These are phyloP conservation scores for Drosophila ustulata DNA, from an alignment of 2,888 invertebrate species.

Conservation along the genomic window DNA sequence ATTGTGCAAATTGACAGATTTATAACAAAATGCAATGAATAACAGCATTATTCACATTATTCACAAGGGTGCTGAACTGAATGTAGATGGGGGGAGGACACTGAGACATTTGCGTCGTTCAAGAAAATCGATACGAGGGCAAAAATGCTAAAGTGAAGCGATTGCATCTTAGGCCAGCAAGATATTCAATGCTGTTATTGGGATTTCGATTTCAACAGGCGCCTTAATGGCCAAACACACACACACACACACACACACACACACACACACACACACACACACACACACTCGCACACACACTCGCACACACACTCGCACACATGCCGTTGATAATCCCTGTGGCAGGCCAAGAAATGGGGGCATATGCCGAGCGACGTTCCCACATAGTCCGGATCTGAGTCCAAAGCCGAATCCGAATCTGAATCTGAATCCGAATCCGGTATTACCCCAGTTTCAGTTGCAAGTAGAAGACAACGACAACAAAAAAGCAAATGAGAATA, in stretches of 20 bases:
- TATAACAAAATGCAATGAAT: conserved; percentile 78
- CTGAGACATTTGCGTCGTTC: background rate
- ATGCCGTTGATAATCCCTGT: conserved; percentile 50
- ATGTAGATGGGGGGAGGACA: conserved; percentile 4
- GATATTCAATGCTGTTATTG: conserved; percentile 50
- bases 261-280: conserved; percentile 13
- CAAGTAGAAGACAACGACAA: conserved; percentile 23
- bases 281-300: conserved; percentile 15
- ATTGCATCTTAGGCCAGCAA: conserved; percentile 56
- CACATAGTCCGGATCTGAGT: conserved; percentile 48
- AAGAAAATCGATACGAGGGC: conserved; percentile 36
- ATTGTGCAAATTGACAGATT: conserved; percentile 82
- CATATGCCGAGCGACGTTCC: conserved; percentile 48
- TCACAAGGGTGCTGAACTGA: conserved; percentile 46
- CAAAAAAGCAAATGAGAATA: background rate
- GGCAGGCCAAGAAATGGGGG: conserved; percentile 58
- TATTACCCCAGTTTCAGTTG: conserved; percentile 60
- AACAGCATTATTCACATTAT: conserved; percentile 70
- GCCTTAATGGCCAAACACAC: conserved; percentile 59
- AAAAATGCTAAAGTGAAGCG: background rate
- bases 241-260: conserved; percentile 15
- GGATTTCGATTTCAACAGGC: conserved; percentile 71
- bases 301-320: conserved; percentile 5
- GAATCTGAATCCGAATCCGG: conserved; percentile 56
- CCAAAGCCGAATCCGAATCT: conserved; percentile 56